Percentiles rank a stretch among this genome's conserved stretches.
phyloP scores from a whole-genome alignment of 2,113 vertebrate genomes.

The Silurus meridionalis region DNA sequence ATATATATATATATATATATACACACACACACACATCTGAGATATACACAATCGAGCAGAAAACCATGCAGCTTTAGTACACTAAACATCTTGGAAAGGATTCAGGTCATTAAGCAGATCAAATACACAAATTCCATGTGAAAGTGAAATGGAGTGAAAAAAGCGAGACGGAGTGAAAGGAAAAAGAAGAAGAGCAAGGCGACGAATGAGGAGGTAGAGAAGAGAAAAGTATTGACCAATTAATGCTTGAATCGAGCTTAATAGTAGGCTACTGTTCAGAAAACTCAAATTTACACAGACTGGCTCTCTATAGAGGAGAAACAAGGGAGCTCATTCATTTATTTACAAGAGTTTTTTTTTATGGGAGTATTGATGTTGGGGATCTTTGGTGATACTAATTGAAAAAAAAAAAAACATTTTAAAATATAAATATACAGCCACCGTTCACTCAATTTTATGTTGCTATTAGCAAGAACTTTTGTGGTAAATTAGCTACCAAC shows the following conservation, averaged over 20 bases:
- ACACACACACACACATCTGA: neutral
- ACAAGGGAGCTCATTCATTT: neutral
- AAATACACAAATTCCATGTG: constrained; percentile 24
- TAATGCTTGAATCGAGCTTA: constrained; percentile 11
- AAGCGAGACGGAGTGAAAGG: neutral
- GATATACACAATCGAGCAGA: neutral
- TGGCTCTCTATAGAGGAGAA: constrained; percentile 16
- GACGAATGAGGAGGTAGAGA: constrained; percentile 1
- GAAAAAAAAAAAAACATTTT: neutral
- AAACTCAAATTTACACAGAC: neutral
- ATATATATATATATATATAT: neutral
- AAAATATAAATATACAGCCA: neutral
- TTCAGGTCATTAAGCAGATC: constrained; percentile 24
- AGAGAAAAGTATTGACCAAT: neutral
- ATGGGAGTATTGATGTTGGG: neutral
- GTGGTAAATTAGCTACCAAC: neutral
- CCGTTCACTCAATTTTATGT: neutral
- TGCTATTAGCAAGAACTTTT: neutral
- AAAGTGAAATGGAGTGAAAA: constrained; percentile 32
- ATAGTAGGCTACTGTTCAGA: constrained; percentile 19
- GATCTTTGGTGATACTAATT: neutral
- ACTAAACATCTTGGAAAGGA: constrained; percentile 1
- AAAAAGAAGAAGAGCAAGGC: neutral
- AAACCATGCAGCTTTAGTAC: neutral
- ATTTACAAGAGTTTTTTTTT: neutral